Percentiles rank a stretch among this genome's conserved stretches.
These are phyloP conservation scores for Helarctos malayanus DNA, from an alignment of 2,797 vertebrate species.

Conservation along the genomic window DNA sequence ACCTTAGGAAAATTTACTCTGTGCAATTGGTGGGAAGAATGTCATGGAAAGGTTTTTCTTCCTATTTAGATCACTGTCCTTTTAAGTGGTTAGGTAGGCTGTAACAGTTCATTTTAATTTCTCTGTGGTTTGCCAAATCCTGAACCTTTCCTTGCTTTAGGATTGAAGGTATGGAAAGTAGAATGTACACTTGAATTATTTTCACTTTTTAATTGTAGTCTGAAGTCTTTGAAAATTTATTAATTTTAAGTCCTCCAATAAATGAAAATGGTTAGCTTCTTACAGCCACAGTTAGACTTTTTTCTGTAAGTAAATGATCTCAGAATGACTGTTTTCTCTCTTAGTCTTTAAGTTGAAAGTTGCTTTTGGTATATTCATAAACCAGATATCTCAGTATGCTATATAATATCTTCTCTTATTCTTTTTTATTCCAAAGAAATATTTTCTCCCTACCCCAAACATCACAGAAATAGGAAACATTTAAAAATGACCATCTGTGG, in stretches of 20 bases:
- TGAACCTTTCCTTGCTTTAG: constrained; percentile 41
- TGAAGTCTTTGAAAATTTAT: constrained; percentile 21
- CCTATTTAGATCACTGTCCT: neutral
- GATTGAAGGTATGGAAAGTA: constrained; percentile 23
- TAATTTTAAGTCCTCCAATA: constrained; percentile 46
- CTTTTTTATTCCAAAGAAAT: constrained; percentile 37
- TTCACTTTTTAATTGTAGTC: neutral
- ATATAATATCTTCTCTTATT: neutral
- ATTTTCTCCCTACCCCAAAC: neutral
- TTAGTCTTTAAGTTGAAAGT: constrained; percentile 4
- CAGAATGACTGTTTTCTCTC: neutral
- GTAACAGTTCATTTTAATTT: neutral
- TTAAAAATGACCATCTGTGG: neutral
- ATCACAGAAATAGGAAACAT: constrained; percentile 45
- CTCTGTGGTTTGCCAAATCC: constrained; percentile 32
- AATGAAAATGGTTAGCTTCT: constrained; percentile 31
- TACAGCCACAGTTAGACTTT: neutral
- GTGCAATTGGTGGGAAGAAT: neutral
- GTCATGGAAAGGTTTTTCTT: neutral
- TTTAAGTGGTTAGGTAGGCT: constrained; percentile 3
- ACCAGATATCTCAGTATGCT: neutral
- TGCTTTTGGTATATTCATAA: neutral
- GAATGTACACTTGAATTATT: constrained; percentile 42
- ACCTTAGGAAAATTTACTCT: neutral
- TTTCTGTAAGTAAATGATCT: neutral